phyloP scores from a whole-genome alignment of 2,797 vertebrate species.

The Eremophila alpestris region DNA sequence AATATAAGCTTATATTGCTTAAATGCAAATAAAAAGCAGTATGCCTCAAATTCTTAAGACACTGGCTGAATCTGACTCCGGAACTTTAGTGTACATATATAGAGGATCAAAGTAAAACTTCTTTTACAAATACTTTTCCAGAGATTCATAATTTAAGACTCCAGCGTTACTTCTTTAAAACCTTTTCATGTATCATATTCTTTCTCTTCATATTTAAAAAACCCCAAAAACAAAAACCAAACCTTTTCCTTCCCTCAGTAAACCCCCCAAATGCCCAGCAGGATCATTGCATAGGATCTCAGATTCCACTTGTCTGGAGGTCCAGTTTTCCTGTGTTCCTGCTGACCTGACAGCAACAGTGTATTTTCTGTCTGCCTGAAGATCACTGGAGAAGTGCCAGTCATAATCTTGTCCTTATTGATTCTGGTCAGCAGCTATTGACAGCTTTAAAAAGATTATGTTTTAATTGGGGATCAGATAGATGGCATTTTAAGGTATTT shows the following conservation, averaged over 20 bases:
- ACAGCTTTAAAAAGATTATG: slow-evolving; percentile 84
- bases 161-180: neutral
- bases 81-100: neutral
- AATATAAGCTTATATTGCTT: slow-evolving; percentile 58
- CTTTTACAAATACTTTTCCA: slow-evolving; percentile 8
- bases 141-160: neutral
- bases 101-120: slow-evolving; percentile 32
- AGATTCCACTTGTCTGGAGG: neutral
- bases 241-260: neutral
- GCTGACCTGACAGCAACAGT: slow-evolving; percentile 57
- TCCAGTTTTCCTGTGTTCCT: slow-evolving; percentile 44
- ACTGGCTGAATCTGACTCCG: slow-evolving; percentile 3
- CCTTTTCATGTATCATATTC: neutral
- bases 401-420: slow-evolving; percentile 80
- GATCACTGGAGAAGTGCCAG: slow-evolving; percentile 77
- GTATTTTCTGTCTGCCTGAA: slow-evolving; percentile 69
- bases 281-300: neutral
- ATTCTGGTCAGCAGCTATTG: slow-evolving; percentile 81
- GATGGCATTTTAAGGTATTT: slow-evolving; percentile 80
- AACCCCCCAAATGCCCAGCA: neutral
- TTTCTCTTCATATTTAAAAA: neutral
- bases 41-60: slow-evolving; percentile 38
- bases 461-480: slow-evolving; percentile 84
- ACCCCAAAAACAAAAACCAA: fast-evolving
- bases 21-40: slow-evolving; percentile 57